Evolutionary conservation across 2,888 invertebrate species (phyloP).

Genomic region (Nephrotoma guestfalica): DNA sequence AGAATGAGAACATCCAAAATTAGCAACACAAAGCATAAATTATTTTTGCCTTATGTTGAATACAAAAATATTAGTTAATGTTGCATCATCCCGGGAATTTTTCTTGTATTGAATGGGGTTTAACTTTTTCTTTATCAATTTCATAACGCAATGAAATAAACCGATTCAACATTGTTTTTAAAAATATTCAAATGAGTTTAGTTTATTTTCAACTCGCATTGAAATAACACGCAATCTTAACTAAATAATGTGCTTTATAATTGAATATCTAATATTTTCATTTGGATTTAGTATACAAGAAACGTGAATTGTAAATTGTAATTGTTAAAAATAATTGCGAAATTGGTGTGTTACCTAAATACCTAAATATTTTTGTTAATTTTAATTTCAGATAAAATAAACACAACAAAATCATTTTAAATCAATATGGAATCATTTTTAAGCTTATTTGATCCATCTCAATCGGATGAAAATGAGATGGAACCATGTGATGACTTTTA

Average conservation of each 20-base stretch:
- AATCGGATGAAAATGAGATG: conserved; percentile 22
- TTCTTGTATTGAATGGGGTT: background rate
- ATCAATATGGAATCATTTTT: conserved; percentile 63
- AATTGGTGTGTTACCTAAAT: background rate
- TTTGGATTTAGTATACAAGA: background rate
- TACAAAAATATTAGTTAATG: background rate
- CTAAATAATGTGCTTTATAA: background rate
- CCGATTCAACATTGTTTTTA: background rate
- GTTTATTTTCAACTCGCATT: background rate
- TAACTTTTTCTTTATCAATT: background rate
- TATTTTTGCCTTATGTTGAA: background rate
- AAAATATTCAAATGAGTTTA: background rate
- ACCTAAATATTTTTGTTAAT: background rate
- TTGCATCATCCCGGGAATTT: background rate
- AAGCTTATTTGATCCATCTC: conserved; percentile 61
- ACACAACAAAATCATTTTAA: background rate
- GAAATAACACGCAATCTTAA: background rate
- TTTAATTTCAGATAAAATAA: background rate
- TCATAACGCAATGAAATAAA: background rate
- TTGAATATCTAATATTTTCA: background rate
- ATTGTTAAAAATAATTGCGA: background rate
- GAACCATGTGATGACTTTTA: conserved; percentile 11
- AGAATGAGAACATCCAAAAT: too few relatives aligned
- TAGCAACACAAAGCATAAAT: too few relatives aligned
- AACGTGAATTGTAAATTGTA: background rate